Evolutionary conservation across 2,113 vertebrate genomes (phyloP).

Genomic region (Motacilla alba): DNA sequence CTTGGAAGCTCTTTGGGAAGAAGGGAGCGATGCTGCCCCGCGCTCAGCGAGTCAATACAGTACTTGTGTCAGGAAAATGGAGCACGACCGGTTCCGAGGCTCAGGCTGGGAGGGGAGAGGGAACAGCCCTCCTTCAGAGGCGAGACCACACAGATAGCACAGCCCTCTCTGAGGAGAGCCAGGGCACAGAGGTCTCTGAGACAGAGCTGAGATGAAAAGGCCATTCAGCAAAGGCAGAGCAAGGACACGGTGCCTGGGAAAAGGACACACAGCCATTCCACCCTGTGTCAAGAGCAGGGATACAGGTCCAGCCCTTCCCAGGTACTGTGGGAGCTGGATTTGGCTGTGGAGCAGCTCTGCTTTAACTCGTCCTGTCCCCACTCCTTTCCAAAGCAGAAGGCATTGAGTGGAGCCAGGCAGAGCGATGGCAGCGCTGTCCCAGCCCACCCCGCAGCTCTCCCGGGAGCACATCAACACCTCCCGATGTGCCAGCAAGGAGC

Average conservation of each 20-base stretch:
- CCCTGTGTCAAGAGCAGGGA: fast-evolving
- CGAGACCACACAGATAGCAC: neutral
- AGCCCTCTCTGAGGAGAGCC: neutral
- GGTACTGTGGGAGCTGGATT: fast-evolving
- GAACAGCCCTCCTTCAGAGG: neutral
- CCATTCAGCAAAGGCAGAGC: neutral
- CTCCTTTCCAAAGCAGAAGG: neutral
- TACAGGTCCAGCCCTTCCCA: neutral
- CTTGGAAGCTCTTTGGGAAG: neutral
- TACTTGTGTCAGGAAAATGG: slow-evolving; percentile 29
- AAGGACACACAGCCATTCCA: neutral
- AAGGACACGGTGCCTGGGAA: neutral
- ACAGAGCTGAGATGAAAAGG: neutral
- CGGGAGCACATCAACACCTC: neutral
- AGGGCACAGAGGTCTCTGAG: neutral
- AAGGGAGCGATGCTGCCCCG: neutral
- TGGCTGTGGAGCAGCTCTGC: neutral
- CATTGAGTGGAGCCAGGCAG: neutral
- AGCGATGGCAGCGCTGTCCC: neutral
- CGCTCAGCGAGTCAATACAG: slow-evolving; percentile 8
- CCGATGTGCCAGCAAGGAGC: neutral
- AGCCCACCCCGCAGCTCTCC: neutral
- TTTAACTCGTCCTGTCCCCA: neutral
- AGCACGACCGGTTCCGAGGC: neutral
- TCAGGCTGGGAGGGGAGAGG: neutral